Evolutionary conservation across 2,797 vertebrate species (phyloP), one percentile per base, ranked within the genome.

Genomic region (Girardinus metallicus): DNA sequence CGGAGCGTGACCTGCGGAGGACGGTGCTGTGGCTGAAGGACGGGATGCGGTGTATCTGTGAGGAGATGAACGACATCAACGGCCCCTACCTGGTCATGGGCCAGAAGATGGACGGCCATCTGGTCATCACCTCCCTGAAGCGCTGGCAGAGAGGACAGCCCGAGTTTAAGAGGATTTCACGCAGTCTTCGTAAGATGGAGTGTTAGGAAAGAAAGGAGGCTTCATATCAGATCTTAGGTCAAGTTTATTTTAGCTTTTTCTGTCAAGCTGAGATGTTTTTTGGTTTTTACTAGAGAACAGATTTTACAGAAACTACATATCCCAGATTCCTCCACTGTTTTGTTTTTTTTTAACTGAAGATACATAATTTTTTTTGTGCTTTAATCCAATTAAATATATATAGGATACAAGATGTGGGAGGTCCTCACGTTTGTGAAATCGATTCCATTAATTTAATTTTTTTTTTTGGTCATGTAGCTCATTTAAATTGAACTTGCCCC

Each of bases 41-140:
- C 85, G 98, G 98, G 86, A 95, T 99, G 87, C 97, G 97, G 95
- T 99, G 98, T 93, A 96, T 98, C 93, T 99, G 98, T 0, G 97
- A 99, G 0, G 98, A 99, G 95, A 98, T 99, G 96, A 99, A 97
- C 0, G 97, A 99, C 96, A 97, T 99, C 93, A 98, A 97, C 0
- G 97, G 97, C 0, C 96, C 98, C 87, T 99, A 99, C 93, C 96
- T 99, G 93, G 98, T 99, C 91, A 99, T 99, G 97, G 98, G 98
- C 90, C 98, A 98, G 95, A 98, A 98, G 92, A 95, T 97, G 89
- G 97, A 97, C 0, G 97, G 98, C 53, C 96, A 98, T 83, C 96
- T 99, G 91, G 97, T 99, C 89, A 99, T 99, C 94, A 99, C 98
- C 78, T 99, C 98, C 0, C 96, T 99, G 92, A 99, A 98, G 91